Base-by-base conservation (phyloP, 2,888 invertebrate species). In the Agriopis aurantiaria region DNA sequence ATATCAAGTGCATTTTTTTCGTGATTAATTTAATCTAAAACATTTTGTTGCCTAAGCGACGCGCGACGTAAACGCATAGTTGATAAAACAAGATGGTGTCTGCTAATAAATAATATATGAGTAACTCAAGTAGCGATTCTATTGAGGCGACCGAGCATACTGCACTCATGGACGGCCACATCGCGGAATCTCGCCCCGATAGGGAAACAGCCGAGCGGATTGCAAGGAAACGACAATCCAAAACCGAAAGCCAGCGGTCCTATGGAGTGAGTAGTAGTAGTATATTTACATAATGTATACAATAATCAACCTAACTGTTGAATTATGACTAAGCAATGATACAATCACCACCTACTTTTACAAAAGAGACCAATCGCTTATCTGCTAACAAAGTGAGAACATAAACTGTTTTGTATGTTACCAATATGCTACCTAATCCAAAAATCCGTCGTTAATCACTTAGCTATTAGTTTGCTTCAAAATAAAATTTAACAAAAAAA, bases 161-260 rank as follows among this genome's bases (percentile, higher is more conserved):
- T 83, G 96, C 97, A 91, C 96, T 97, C 88, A 97, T 97, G 97
- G 97, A 97, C 95, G 97, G 96, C 85, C 97, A 97, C 95, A 96
- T 97, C 86, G 95, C 96, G 70, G 96, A 96, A 87, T 95, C 95
- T 78, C 95, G 95, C 77, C 91, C 95, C 68, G 95, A 95, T 78
- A 93, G 95, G 88, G 95, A 95, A 81, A 89, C 91, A 74, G 92
- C 90, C 72, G 94, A 95, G 75, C 94, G 95, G 68, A 92, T 89
- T 77, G 91, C 95, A 46, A 95, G 96, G 75, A 96, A 96, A 85
- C 88, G 95, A 69, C 95, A 95, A 77, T 90, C 94, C 53, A 95
- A 95, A 82, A 82, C 93, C 4, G 95, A 95, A 79, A 89, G 85
- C 78, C 93, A 92, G 79, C 91, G 91, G 53, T 89, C 90, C 11